Base-by-base conservation (phyloP, 1,140 invertebrate genomes). In the Thaumetopoea pityocampa region DNA sequence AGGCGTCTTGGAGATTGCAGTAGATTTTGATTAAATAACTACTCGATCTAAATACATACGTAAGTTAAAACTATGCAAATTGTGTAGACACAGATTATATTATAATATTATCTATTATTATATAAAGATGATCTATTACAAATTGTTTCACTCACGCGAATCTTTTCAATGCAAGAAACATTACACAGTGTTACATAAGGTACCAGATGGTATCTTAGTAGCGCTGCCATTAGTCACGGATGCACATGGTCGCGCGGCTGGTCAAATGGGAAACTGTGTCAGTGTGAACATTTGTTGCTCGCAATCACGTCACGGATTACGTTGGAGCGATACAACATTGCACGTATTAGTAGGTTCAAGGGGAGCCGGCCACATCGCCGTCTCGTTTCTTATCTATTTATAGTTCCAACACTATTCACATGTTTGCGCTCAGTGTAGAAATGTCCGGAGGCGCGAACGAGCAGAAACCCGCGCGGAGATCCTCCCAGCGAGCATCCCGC, bases 211-310 rank as follows among this genome's bases (percentile, higher is more conserved):
- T n/a, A n/a, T 53, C 40, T 48, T n/a, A n/a, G n/a, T n/a, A n/a
- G 47, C 28, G 49, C 20, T 26, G 43, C 53, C 53, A 57, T 58
- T 63, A 57, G 55, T 59, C 50, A 61, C 57, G 59, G 57, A 54
- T 68, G 62, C 69, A 69, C 57, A 71, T 67, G 70, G 70, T 64
- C 58, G 59, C 57, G 61, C 49, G 57, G 55, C 60, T 74, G 67
- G 69, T 77, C 68, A 72, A 66, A 72, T 61, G 65, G 62, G 71
- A 76, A 82, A 78, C 67, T 82, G 60, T 82, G 78, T 80, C 78
- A 80, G 69, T 70, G 56, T 55, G 71, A 73, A 67, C 65, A 72
- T 73, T 81, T 79, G 67, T 59, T 68, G 60, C 67, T 52, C 60
- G 59, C 69, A 58, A 57, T 49, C 50, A 67, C 73, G 65, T 65